These are phyloP conservation scores for Drosophila kepulauana DNA, from an alignment of 1,140 invertebrate genomes.

Conservation along the genomic window DNA sequence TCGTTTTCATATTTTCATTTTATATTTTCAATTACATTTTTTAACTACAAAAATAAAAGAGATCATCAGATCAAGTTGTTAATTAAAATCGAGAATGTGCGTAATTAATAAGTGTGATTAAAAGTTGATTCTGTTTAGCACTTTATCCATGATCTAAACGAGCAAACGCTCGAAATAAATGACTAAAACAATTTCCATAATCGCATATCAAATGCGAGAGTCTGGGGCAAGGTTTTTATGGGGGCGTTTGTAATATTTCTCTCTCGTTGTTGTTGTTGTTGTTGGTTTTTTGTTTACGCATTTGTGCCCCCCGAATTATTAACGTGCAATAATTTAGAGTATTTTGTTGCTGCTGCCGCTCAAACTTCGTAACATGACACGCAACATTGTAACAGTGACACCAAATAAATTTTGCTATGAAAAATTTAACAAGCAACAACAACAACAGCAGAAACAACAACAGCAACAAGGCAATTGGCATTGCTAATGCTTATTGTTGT, in stretches of 20 bases:
- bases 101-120: constrained; percentile 8
- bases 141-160: constrained; percentile 1
- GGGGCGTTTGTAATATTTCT: constrained; percentile 15
- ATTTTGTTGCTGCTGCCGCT: constrained; percentile 11
- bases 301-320: constrained; percentile 32
- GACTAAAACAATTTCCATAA: constrained; percentile 52
- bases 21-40: too few species aligned
- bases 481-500: constrained; percentile 48
- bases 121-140: background rate
- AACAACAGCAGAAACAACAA: constrained; percentile 28
- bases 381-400: constrained; percentile 73
- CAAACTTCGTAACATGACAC: constrained; percentile 52
- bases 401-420: constrained; percentile 65
- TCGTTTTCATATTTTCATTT: too few species aligned
- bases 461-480: constrained; percentile 51
- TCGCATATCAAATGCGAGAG: constrained; percentile 53
- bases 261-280: background rate
- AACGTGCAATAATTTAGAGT: constrained; percentile 15
- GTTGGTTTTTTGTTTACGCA: constrained; percentile 45
- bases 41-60: background rate
- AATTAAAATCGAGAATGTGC: background rate
- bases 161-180: constrained; percentile 33
- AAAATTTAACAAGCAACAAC: constrained; percentile 44
- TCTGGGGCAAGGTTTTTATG: constrained; percentile 10
- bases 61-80: background rate